Evolutionary conservation across 1,140 invertebrate species (phyloP).

Genomic region (Anoplophora glabripennis): DNA sequence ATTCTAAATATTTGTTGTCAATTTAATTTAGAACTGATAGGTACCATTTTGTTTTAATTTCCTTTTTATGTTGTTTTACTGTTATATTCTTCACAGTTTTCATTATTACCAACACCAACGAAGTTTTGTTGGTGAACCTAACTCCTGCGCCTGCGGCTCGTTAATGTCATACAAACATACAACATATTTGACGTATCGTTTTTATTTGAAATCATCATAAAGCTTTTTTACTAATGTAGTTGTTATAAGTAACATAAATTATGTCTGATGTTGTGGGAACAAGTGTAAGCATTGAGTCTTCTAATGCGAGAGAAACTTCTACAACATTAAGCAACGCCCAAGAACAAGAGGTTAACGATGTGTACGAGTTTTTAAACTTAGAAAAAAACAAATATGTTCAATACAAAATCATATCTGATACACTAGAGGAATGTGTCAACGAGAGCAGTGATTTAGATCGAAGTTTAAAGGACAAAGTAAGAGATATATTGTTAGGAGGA

Average conservation of each 20-base stretch:
- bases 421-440: conserved; percentile 22
- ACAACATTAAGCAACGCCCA: conserved; percentile 4
- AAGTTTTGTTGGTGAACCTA: too few species aligned
- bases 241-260: conserved; percentile 1
- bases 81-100: too few species aligned
- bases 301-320: not conserved
- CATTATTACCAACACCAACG: too few species aligned
- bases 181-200: too few species aligned
- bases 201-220: too few species aligned
- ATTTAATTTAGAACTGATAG: too few species aligned
- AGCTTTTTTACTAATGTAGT: not conserved
- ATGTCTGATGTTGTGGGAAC: conserved; percentile 16
- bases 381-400: conserved; percentile 24
- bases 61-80: too few species aligned
- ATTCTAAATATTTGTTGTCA: too few species aligned
- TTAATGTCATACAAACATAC: too few species aligned
- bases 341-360: conserved; percentile 29
- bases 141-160: too few species aligned
- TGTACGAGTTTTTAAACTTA: conserved; percentile 22
- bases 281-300: not conserved
- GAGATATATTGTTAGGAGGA: conserved; percentile 21
- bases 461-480: conserved; percentile 25
- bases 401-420: conserved; percentile 28
- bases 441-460: conserved; percentile 15
- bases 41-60: too few species aligned